Evolutionary conservation across 2,797 vertebrate genomes (phyloP), one percentile per base, ranked within the genome.

Genomic region (Siniperca undulata): DNA sequence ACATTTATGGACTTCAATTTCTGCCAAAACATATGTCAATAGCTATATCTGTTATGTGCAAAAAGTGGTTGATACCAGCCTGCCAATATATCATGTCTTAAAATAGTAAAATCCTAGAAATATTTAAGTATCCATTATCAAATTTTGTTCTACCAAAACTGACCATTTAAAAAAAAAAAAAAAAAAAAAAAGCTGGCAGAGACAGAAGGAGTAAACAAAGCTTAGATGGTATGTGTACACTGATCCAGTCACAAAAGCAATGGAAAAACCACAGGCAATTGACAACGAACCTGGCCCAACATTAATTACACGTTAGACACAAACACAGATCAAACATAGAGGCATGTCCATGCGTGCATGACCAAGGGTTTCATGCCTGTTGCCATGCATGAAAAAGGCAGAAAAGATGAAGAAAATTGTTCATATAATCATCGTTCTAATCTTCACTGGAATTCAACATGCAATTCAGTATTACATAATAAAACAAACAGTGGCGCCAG

Each of bases 211-310:
- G 44, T 62, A 81, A 70, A 74, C 78, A 75, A 59, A 79, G 78
- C 82, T 87, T 74, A 30, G 61, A 67, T 67, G 68, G 70, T 53
- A 69, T 22, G 34, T 73, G 27, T 58, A 52, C 78, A 81, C 83
- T 86, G 84, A 94, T 91, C 93, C 93, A 94, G 93, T 92, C 91
- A 84, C 85, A 83, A 65, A 79, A 81, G 59, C 91, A 90, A 88
- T 91, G 89, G 87, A 88, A 93, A 91, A 93, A 86, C 74, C 92
- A 81, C 86, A 88, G 86, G 82, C 88, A 79, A 58, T 58, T 64
- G 83, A 90, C 81, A 80, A 71, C 89, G 86, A 91, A 83, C 76
- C 80, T 68, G 67, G 91, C 88, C 90, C 86, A 88, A 92, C 88
- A 92, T 87, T 86, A 88, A 88, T 74, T 70, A 88, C 69, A 90